Evolutionary conservation across 37 sponge, comb jelly and placozoan species (phyloP), one percentile per base, ranked within the genome.

Genomic region (Cliona cf. orientalis): DNA sequence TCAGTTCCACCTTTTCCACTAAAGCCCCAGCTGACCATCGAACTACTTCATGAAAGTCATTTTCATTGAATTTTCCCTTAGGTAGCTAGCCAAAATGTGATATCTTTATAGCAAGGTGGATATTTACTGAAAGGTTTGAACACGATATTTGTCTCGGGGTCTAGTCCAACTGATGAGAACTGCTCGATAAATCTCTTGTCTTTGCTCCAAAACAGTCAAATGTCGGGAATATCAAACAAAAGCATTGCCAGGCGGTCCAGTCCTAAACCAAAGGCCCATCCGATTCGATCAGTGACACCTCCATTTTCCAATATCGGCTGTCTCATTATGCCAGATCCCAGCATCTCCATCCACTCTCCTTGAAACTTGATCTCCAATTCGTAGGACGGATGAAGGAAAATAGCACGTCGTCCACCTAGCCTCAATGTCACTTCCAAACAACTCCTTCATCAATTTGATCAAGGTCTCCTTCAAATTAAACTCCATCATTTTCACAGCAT

Each of bases 181-280:
- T 97, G 97, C 12, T 75, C 62, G 3, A 97, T 35, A 40, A 97
- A 97, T 5, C 97, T 42, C 33, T 63, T 46, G 58, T 97, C 96
- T 62, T 79, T 36, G 39, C 90, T 93, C 99, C 99, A 98, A 6
- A 98, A 88, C 31, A 98, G 71, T 2, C 99, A 79, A 14, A 98
- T 95, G 68, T 95, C 99, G 1, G 96, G 96, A 36, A 97, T 95
- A 22, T 71, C 45, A 66, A 90, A 97, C 35, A 97, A 84, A 14
- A 89, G 76, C 98, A 97, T 97, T 33, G 98, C 93, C 11, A 97
- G 80, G 17, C 98, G 75, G 37, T 97, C 98, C 44, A 97, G 82
- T 5, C 98, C 98, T 25, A 97, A 67, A 17, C 98, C 98, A 90
- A 97, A 97, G 6, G 98, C 98, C 93, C 96, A 97, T 2, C 98